These are phyloP conservation scores for Mugil cephalus DNA, from an alignment of 2,113 vertebrate species.

Conservation along the genomic window DNA sequence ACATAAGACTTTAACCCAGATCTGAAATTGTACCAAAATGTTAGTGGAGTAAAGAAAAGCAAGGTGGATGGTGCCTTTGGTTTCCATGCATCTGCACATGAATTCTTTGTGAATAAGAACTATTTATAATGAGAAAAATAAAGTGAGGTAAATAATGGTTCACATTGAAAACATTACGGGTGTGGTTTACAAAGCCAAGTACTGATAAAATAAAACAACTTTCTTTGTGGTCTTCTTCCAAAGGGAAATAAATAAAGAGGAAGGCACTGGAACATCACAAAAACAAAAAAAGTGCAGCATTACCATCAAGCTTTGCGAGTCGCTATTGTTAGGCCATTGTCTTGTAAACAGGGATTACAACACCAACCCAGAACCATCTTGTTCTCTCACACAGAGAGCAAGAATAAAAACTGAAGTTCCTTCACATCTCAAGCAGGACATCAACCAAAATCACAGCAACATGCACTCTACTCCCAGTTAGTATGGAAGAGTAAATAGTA, in stretches of 20 bases:
- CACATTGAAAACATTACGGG: no score
- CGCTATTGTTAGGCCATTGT: conserved; percentile 18
- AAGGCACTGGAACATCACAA: neutral
- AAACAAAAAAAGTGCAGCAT: neutral
- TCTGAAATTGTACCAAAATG: conserved; percentile 37
- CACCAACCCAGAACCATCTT: conserved; percentile 37
- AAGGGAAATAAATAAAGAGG: neutral
- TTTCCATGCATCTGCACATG: conserved; percentile 61
- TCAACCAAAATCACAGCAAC: conserved; percentile 45
- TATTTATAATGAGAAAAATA: neutral
- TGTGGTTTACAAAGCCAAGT: neutral
- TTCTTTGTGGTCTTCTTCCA: conserved; percentile 25
- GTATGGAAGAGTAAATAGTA: conserved; percentile 59
- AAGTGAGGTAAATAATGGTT: neutral
- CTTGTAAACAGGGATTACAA: conserved; percentile 14
- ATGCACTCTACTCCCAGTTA: conserved; percentile 79
- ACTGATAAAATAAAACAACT: conserved; percentile 10
- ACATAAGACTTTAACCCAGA: neutral
- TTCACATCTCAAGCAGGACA: conserved; percentile 46
- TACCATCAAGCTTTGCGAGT: conserved; percentile 42
- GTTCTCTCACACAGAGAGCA: conserved; percentile 17
- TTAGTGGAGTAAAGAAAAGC: conserved; percentile 63
- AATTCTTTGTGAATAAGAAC: conserved; percentile 13
- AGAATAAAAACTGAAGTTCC: conserved; percentile 25
- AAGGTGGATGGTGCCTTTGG: conserved; percentile 24